These are phyloP conservation scores for Smutsia temminckii DNA, from an alignment of 2,797 vertebrate species.

Conservation along the genomic window DNA sequence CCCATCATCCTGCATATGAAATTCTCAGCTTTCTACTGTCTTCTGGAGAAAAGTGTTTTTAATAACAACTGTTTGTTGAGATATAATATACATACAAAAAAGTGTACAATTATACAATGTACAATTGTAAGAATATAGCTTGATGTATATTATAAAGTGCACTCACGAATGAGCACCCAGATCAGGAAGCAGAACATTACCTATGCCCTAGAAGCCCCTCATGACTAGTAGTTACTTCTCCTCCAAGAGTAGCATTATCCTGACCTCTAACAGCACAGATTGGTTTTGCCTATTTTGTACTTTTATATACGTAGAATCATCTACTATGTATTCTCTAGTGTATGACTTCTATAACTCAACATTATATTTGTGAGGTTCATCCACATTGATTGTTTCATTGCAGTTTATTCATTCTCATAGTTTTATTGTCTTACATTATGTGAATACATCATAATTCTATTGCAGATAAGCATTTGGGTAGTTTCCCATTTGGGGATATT, in stretches of 20 bases:
- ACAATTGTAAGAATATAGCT: not conserved
- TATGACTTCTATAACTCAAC: not conserved
- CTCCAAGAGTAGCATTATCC: not conserved
- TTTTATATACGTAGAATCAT: not conserved
- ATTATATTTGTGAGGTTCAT: not conserved
- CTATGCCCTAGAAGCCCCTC: not conserved
- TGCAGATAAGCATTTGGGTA: constrained; percentile 8
- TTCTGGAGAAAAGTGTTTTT: constrained; percentile 21
- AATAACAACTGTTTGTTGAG: not conserved
- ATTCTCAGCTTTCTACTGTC: not conserved
- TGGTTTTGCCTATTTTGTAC: not conserved
- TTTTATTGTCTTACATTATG: not conserved
- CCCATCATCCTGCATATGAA: not conserved
- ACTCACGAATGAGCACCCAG: not conserved
- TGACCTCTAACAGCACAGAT: not conserved
- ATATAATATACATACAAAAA: not conserved
- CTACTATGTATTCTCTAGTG: not conserved
- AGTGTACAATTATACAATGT: not conserved
- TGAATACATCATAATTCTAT: constrained; percentile 38
- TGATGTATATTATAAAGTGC: not conserved
- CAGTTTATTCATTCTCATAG: constrained; percentile 27
- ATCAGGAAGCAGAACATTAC: not conserved
- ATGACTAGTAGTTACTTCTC: not conserved
- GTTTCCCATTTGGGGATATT: constrained; percentile 32
- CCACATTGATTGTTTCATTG: not conserved